phyloP scores from a whole-genome alignment of 2,113 vertebrate species.

The Melanerpes aurifrons region DNA sequence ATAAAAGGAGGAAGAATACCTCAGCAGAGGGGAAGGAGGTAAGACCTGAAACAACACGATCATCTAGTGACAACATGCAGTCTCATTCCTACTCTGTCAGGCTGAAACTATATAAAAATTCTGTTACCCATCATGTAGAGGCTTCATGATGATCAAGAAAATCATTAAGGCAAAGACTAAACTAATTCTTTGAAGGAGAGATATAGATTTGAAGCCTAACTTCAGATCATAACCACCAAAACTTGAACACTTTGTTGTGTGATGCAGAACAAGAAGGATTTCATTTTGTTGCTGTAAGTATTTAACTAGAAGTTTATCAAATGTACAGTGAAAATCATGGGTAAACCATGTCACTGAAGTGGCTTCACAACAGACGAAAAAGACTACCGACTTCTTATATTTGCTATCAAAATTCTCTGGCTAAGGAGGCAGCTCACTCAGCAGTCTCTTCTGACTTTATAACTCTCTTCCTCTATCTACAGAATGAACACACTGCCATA shows the following conservation, averaged over 20 bases:
- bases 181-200: neutral
- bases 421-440: neutral
- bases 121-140: neutral
- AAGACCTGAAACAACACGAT: neutral
- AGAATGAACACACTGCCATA: neutral
- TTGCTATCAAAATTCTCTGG: neutral
- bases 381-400: neutral
- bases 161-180: neutral
- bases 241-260: accelerated
- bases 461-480: neutral
- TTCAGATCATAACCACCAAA: neutral
- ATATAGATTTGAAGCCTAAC: neutral
- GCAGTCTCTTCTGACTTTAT: neutral
- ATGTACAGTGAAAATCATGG: neutral
- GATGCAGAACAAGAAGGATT: neutral
- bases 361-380: neutral
- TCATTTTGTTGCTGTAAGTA: neutral
- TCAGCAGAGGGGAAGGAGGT: neutral
- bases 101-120: neutral
- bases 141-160: neutral
- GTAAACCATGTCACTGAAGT: neutral
- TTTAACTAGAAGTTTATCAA: neutral
- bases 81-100: neutral
- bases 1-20: neutral
- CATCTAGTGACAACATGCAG: neutral